Percentiles rank a stretch among this genome's conserved stretches.
Conservation (phyloP, 23 tunicate species). For the Phallusia fumigata region DNA sequence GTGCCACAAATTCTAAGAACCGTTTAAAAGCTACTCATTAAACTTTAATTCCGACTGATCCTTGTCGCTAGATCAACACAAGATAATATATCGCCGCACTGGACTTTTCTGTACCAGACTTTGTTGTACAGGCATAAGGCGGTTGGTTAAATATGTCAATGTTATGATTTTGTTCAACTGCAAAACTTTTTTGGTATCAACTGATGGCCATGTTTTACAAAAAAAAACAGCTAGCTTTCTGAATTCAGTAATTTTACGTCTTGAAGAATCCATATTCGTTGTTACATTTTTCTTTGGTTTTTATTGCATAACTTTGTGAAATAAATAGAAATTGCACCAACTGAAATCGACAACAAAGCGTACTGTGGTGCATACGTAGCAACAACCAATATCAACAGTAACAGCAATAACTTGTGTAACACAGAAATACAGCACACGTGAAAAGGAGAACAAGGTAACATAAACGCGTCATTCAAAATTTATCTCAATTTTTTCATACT, state of each 20-base stretch:
- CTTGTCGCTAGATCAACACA: too few relatives aligned
- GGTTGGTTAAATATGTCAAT: too few relatives aligned
- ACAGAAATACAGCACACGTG: not conserved
- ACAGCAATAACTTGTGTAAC: conserved; percentile 5
- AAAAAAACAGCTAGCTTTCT: too few relatives aligned
- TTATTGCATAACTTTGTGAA: conserved; percentile 1
- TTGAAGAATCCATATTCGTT: not conserved
- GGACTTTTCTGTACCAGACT: too few relatives aligned
- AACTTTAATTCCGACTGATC: too few relatives aligned
- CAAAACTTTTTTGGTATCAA: not conserved
- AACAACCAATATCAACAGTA: not conserved
- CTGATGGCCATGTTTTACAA: too few relatives aligned
- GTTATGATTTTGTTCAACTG: not conserved
- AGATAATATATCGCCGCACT: too few relatives aligned
- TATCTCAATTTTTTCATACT: not conserved
- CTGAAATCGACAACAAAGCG: not conserved
- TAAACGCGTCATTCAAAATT: not conserved
- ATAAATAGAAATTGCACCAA: not conserved
- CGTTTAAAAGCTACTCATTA: too few relatives aligned
- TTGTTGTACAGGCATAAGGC: too few relatives aligned
- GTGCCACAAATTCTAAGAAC: too few relatives aligned
- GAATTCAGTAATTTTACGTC: too few relatives aligned
- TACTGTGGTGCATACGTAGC: not conserved
- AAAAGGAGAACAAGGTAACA: not conserved
- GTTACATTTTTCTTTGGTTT: not conserved